phyloP scores from a whole-genome alignment of 92 coral and sea anemone species.

The Plumapathes pennacea region DNA sequence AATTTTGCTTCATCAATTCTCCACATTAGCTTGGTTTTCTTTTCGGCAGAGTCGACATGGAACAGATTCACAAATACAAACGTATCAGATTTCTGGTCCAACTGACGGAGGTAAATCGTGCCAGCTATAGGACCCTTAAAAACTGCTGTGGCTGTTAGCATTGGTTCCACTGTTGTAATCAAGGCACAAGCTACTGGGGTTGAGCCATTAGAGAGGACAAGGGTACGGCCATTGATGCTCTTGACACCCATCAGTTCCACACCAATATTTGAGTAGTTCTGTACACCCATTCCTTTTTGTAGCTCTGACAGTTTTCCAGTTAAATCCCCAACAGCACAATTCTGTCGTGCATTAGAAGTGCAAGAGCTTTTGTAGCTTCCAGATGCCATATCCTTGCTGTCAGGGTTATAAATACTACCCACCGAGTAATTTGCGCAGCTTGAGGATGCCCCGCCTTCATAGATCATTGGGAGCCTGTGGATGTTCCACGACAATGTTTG shows the following conservation, averaged over 20 bases:
- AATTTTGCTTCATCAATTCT: slow-evolving; percentile 32
- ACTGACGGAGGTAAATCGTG: slow-evolving; percentile 71
- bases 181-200: slow-evolving; percentile 81
- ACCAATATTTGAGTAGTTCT: slow-evolving; percentile 17
- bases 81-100: slow-evolving; percentile 43
- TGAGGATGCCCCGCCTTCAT: slow-evolving; percentile 68
- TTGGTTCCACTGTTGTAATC: slow-evolving; percentile 42
- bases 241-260: slow-evolving; percentile 66
- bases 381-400: slow-evolving; percentile 23
- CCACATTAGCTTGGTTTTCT: slow-evolving; percentile 30
- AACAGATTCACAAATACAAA: slow-evolving; percentile 65
- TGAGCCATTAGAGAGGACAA: slow-evolving; percentile 58
- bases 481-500: slow-evolving; percentile 66
- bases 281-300: slow-evolving; percentile 11
- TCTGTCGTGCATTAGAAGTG: slow-evolving; percentile 7
- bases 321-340: slow-evolving; percentile 87
- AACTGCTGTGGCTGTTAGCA: slow-evolving; percentile 60
- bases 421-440: slow-evolving; percentile 61
- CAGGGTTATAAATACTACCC: slow-evolving; percentile 74
- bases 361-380: slow-evolving; percentile 40
- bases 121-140: slow-evolving; percentile 86
- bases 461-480: slow-evolving; percentile 75
- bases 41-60: slow-evolving; percentile 45
- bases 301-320: slow-evolving; percentile 65
- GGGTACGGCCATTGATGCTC: slow-evolving; percentile 73